Conservation (phyloP, 1,140 invertebrate species). For the Pseudomyrmex pallidus region DNA sequence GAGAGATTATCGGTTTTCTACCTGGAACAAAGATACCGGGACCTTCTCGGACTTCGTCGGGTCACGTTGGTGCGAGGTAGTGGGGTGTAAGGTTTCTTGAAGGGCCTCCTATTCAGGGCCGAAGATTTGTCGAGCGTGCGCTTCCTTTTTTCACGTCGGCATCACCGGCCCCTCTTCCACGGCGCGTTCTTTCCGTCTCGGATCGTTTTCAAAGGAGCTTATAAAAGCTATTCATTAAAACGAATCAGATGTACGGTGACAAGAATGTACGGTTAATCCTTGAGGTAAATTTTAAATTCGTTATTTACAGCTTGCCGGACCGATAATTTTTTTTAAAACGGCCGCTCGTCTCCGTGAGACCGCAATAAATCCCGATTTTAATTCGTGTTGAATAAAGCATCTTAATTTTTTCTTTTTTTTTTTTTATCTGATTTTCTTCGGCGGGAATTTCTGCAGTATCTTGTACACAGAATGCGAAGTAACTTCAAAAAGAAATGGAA, state of each 20-base stretch:
- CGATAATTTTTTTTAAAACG: neutral
- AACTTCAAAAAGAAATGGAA: no score
- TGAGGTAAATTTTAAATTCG: neutral
- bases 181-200: slow-evolving; percentile 41
- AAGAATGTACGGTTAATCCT: neutral
- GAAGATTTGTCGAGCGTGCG: slow-evolving; percentile 49
- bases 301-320: neutral
- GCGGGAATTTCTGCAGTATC: no score
- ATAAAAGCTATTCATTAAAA: neutral
- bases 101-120: slow-evolving; percentile 59
- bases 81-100: slow-evolving; percentile 11
- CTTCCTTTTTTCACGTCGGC: slow-evolving; percentile 19
- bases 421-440: neutral
- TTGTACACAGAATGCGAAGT: no score
- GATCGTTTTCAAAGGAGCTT: slow-evolving; percentile 9
- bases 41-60: slow-evolving; percentile 22
- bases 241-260: neutral
- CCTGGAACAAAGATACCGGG: slow-evolving; percentile 35
- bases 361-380: neutral
- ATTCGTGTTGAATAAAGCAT: neutral
- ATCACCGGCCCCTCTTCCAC: neutral
- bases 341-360: no score
- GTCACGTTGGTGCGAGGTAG: slow-evolving; percentile 10
- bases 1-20: slow-evolving; percentile 36
- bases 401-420: neutral